Evolutionary conservation across 2,888 invertebrate genomes (phyloP), one percentile per base, ranked within the genome.

Genomic region (Prosopocoilus inquinatus): DNA sequence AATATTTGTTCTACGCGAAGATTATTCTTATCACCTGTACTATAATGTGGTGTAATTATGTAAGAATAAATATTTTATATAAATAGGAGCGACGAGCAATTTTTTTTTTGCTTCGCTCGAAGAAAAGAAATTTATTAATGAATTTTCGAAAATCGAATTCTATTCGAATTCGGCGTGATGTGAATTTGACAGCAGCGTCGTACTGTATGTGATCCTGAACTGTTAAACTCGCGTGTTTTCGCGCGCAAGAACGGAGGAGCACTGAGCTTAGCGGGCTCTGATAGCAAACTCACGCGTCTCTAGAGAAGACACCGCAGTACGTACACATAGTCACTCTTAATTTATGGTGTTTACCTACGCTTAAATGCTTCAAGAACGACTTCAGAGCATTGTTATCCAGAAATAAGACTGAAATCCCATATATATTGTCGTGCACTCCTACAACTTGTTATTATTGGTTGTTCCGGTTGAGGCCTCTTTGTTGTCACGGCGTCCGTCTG

Each of bases 321-420:
- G 35, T 47, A 53, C 53, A 41, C 41, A 41, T 16, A 16, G 15
- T 41, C 41, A 41, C 41, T 55, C 47, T 55, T 62, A 63, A 63
- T 62, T 63, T 63, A 64, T 62, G 61, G 58, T 62, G 60, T 64
- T 63, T 63, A 64, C 63, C 62, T 62, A 62, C 62, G 57, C 62
- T 47, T 53, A 41, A 41, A 16, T 15, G 15, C 41, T 41, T 16
- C 41, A 15, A 38, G 16, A 41, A 41, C 41, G 41, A 16, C 41
- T 41, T 16, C 16, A 16, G 16, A 15, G 41, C 41, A 41, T 41
- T 41, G 41, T 41, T 41, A 41, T 15, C 41, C 41, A 15, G 16
- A 41, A 41, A 41, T 41, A 41, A 41, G 12, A 41, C 13, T 15
- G 41, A 41, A 15, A 11, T 16, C 16, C 38, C 20, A 28, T 28